Conservation (phyloP, 2,797 vertebrate species). For the Myiotriccus ornatus region DNA sequence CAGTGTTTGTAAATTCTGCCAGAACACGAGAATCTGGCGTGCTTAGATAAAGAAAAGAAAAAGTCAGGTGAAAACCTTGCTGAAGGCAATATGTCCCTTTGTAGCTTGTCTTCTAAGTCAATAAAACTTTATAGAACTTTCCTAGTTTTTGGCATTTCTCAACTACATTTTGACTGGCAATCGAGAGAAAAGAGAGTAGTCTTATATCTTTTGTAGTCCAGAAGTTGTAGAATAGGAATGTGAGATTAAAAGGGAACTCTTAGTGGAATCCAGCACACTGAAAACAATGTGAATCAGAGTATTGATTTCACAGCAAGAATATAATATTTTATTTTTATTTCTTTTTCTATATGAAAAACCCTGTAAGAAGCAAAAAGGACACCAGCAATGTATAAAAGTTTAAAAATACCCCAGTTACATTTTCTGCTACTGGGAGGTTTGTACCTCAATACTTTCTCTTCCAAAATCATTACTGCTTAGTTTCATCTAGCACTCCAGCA, state of each 20-base stretch:
- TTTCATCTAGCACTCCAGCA: slow-evolving; percentile 17
- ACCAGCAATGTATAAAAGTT: background rate
- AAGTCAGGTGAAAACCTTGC: background rate
- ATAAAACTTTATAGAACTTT: background rate
- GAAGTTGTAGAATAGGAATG: background rate
- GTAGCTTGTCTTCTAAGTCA: background rate
- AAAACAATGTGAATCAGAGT: background rate
- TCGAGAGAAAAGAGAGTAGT: background rate
- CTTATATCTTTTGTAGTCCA: background rate
- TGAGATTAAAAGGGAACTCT: background rate
- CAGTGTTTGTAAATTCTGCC: background rate
- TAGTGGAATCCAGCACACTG: background rate
- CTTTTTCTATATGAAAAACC: background rate
- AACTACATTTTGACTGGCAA: background rate
- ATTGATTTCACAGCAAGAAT: background rate
- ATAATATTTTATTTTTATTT: background rate
- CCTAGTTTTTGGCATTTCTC: background rate
- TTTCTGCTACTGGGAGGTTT: background rate
- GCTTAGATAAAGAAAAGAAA: background rate
- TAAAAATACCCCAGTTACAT: background rate
- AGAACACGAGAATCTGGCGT: background rate
- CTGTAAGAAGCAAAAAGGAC: background rate
- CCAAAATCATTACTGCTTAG: background rate
- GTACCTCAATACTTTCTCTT: background rate
- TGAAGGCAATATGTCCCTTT: background rate